Evolutionary conservation across 2,113 vertebrate genomes (phyloP).

Genomic region (Odocoileus virginianus): DNA sequence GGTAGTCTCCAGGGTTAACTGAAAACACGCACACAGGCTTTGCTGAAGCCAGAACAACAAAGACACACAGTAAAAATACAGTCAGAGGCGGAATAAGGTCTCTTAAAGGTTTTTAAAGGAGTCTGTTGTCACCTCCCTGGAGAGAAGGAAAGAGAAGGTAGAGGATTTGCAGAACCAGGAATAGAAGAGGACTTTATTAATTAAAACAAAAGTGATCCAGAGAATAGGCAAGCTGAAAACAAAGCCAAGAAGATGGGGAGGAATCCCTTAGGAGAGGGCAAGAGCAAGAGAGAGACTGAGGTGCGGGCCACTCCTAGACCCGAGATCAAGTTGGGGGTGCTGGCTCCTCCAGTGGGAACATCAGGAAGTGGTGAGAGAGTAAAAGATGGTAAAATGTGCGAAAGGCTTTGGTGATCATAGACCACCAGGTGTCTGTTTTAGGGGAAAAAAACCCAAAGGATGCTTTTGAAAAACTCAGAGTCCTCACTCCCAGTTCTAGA

Average conservation of each 20-base stretch:
- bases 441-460: background rate
- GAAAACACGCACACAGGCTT: background rate
- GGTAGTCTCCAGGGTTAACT: too few relatives aligned
- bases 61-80: background rate
- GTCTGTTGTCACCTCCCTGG: rapidly evolving
- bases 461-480: background rate
- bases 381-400: rapidly evolving
- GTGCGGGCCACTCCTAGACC: background rate
- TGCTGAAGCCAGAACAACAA: background rate
- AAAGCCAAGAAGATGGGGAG: background rate
- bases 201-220: background rate
- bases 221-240: background rate
- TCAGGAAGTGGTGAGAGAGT: background rate
- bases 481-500: background rate
- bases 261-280: rapidly evolving
- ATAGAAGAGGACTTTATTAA: background rate
- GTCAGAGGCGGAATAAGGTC: background rate
- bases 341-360: background rate
- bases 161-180: too few relatives aligned
- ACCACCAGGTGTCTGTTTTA: background rate
- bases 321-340: background rate
- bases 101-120: background rate
- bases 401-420: background rate
- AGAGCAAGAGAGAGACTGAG: background rate
- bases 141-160: background rate